Percentiles rank a stretch among this genome's conserved stretches.
phyloP scores from a whole-genome alignment of 2,113 vertebrate genomes.

The Arenaria interpres region DNA sequence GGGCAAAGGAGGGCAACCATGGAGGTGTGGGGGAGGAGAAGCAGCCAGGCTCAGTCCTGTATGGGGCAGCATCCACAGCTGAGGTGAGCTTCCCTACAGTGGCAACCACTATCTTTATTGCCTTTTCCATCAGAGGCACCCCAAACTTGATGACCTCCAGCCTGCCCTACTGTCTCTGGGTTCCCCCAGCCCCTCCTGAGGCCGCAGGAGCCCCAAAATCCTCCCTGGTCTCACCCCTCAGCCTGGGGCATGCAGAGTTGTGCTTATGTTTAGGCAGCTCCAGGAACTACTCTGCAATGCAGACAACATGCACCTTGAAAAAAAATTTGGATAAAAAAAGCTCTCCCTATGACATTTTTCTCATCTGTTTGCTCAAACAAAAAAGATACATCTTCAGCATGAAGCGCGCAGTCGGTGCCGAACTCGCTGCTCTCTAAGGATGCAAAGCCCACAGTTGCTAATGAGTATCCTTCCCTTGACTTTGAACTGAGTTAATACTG shows the following conservation, averaged over 20 bases:
- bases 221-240: background rate
- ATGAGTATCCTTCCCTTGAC: background rate
- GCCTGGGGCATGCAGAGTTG: background rate
- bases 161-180: background rate
- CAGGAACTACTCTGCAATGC: background rate
- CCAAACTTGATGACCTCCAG: background rate
- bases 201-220: background rate
- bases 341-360: background rate
- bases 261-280: background rate
- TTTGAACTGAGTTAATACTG: background rate
- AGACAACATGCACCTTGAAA: background rate
- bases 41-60: background rate
- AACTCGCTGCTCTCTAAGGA: background rate
- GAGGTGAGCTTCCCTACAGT: background rate
- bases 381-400: background rate
- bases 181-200: rapidly evolving
- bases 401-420: rapidly evolving
- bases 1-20: background rate
- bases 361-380: background rate
- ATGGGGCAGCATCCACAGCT: background rate
- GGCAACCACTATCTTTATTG: background rate
- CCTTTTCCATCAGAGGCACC: background rate
- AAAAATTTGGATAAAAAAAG: background rate
- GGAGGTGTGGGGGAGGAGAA: background rate
- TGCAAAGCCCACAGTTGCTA: background rate